phyloP scores from a whole-genome alignment of 2,113 vertebrate species.

The Rostratula benghalensis region DNA sequence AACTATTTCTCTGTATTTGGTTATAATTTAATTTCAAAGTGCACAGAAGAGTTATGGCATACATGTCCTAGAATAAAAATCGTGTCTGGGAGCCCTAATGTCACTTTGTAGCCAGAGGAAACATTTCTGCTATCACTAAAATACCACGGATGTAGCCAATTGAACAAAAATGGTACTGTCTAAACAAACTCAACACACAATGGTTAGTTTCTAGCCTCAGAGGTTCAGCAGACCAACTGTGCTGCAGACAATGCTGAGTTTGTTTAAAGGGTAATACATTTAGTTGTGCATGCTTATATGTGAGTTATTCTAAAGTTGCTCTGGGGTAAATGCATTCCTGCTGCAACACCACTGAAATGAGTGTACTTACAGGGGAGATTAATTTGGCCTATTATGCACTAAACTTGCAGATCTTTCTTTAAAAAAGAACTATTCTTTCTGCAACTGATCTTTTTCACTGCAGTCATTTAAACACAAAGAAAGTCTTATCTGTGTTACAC shows the following conservation, averaged over 20 bases:
- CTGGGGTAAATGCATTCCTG: constrained; percentile 1
- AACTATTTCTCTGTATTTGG: not conserved
- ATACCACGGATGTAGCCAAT: constrained; percentile 51
- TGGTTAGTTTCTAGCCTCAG: constrained; percentile 40
- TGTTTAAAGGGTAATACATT: constrained; percentile 56
- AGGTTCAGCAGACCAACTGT: constrained; percentile 38
- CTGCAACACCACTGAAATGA: constrained; percentile 16
- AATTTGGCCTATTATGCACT: constrained; percentile 54
- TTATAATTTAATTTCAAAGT: not conserved
- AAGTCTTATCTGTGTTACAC: constrained; percentile 40
- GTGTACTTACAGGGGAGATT: constrained; percentile 10
- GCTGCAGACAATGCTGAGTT: constrained; percentile 59
- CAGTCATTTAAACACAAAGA: constrained; percentile 52
- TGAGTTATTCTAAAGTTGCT: constrained; percentile 52
- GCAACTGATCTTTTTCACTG: constrained; percentile 30
- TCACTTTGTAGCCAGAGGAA: constrained; percentile 36
- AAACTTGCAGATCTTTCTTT: constrained; percentile 53
- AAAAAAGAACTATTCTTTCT: constrained; percentile 56
- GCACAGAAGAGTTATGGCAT: not conserved
- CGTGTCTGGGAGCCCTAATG: not conserved
- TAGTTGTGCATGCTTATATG: constrained; percentile 40
- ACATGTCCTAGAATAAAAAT: not conserved
- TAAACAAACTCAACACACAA: constrained; percentile 59
- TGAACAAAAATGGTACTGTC: constrained; percentile 59
- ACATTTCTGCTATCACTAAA: constrained; percentile 59